These are phyloP conservation scores for Teleogryllus oceanicus DNA, from an alignment of 2,888 invertebrate species.

Conservation along the genomic window DNA sequence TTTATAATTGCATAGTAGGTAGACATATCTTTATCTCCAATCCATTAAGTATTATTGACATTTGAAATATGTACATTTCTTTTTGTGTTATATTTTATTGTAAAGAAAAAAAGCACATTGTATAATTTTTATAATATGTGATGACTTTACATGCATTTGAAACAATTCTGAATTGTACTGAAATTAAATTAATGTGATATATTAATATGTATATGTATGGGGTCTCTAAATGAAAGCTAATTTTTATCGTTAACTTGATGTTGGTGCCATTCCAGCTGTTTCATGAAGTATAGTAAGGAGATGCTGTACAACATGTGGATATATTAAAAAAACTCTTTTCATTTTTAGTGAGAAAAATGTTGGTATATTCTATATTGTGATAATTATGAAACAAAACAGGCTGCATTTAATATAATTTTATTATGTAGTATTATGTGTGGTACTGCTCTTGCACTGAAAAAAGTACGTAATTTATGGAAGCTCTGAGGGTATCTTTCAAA, in stretches of 20 bases:
- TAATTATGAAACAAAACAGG: background rate
- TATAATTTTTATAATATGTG: background rate
- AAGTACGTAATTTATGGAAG: background rate
- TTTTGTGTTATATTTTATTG: constrained; percentile 4
- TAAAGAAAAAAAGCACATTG: constrained; percentile 1
- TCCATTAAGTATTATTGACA: constrained; percentile 2
- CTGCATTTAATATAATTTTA: constrained; percentile 10
- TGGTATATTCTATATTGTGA: background rate
- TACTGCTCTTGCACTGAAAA: background rate
- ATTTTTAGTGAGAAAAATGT: background rate
- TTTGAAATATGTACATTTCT: constrained; percentile 1
- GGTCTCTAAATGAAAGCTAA: constrained; percentile 8
- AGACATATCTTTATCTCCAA: background rate
- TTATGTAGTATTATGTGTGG: background rate
- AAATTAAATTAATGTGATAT: constrained; percentile 2
- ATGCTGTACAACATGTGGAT: constrained; percentile 3
- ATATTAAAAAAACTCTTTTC: background rate
- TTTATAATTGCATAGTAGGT: background rate
- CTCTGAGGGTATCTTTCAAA: background rate
- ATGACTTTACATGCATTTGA: constrained; percentile 3
- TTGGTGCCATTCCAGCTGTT: constrained; percentile 18
- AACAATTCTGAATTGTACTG: constrained; percentile 11
- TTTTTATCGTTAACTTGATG: background rate
- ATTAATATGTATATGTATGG: background rate
- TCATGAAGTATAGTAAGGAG: background rate